Conservation (phyloP, 2,888 invertebrate genomes). For the Abrostola tripartita region DNA sequence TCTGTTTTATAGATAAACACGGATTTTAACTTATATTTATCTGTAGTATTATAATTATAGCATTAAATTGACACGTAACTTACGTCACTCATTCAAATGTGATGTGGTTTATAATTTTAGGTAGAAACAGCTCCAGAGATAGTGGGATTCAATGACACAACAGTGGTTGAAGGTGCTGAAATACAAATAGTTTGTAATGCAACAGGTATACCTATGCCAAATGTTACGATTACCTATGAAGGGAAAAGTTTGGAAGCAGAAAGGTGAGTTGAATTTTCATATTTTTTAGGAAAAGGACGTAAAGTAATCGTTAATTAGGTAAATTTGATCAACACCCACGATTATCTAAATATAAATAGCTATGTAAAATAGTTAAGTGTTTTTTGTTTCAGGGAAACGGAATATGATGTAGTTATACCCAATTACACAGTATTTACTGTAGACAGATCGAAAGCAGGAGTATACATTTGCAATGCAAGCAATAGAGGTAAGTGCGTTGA, state of each 20-base stretch:
- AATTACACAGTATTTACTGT: constrained; percentile 64
- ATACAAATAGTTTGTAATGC: constrained; percentile 71
- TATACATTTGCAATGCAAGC: constrained; percentile 74
- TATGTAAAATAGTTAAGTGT: constrained; percentile 6
- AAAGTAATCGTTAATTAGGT: too few relatives aligned
- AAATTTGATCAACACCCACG: too few relatives aligned
- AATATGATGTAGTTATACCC: constrained; percentile 60
- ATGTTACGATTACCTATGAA: constrained; percentile 66
- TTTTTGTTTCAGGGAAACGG: constrained; percentile 50
- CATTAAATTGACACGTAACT: background rate
- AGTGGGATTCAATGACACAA: constrained; percentile 66
- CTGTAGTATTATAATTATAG: too few relatives aligned
- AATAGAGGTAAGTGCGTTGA: constrained; percentile 71
- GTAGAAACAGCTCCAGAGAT: constrained; percentile 73
- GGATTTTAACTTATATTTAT: too few relatives aligned
- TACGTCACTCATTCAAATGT: too few relatives aligned
- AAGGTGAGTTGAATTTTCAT: constrained; percentile 52
- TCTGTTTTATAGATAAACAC: too few relatives aligned
- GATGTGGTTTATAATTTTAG: constrained; percentile 59
- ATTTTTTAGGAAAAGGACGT: too few relatives aligned
- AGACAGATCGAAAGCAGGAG: constrained; percentile 65
- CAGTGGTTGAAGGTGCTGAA: constrained; percentile 66
- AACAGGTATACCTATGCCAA: constrained; percentile 71
- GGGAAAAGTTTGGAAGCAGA: constrained; percentile 60
- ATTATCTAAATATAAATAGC: too few relatives aligned